Evolutionary conservation across 2,797 vertebrate genomes (phyloP).

Genomic region (Dendrocincla fuliginosa): DNA sequence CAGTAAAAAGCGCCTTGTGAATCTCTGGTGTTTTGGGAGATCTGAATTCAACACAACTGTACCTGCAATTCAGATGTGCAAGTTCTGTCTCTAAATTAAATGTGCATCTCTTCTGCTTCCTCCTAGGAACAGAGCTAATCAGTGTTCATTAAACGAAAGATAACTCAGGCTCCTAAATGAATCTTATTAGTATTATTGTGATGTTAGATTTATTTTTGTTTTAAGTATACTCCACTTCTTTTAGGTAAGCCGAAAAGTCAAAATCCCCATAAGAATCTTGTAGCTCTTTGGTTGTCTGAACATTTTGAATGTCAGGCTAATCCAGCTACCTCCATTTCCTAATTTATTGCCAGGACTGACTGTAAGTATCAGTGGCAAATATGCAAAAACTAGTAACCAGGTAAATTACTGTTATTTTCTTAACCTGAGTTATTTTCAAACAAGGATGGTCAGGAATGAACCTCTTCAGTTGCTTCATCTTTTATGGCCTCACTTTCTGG

Average conservation of each 20-base stretch:
- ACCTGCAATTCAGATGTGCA: background rate
- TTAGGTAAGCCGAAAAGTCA: background rate
- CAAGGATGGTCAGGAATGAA: background rate
- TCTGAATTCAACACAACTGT: background rate
- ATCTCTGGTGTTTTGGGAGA: background rate
- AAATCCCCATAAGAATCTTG: background rate
- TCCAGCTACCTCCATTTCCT: background rate
- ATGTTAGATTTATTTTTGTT: background rate
- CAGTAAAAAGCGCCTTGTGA: background rate
- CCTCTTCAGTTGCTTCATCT: background rate
- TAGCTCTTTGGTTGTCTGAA: background rate
- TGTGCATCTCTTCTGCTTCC: background rate
- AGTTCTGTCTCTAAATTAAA: background rate
- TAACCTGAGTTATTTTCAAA: background rate
- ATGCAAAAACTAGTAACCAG: background rate
- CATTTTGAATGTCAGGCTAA: background rate
- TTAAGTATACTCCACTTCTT: background rate
- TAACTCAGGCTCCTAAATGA: background rate
- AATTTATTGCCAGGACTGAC: background rate
- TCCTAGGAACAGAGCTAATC: constrained; percentile 3
- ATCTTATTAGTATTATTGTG: background rate
- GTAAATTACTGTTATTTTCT: background rate
- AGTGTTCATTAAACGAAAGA: background rate
- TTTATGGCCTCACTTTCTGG: background rate
- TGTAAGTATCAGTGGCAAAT: background rate